A percentile compares a stretch with the other conserved stretches of the same genome.
phyloP scores from a whole-genome alignment of 2,113 vertebrate species.

The Neotragus moschatus region DNA sequence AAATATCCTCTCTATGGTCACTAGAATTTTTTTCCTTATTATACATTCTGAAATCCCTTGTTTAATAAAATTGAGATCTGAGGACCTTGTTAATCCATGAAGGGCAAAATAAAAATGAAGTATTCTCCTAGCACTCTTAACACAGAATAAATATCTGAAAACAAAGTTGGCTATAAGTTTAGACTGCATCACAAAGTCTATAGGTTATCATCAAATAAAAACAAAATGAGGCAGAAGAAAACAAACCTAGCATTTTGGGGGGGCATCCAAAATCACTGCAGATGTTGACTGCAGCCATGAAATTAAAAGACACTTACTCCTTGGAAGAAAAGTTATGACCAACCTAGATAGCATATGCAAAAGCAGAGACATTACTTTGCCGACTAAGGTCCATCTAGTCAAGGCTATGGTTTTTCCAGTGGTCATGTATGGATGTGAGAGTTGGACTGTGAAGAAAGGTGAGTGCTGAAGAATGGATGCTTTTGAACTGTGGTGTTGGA shows the following conservation, averaged over 20 bases:
- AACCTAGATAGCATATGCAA: no score
- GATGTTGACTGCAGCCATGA: no score
- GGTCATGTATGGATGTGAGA: no score
- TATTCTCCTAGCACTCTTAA: neutral
- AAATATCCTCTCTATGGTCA: neutral
- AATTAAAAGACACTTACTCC: no score
- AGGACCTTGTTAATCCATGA: neutral
- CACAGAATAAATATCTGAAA: neutral
- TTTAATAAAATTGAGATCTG: neutral
- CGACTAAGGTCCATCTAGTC: no score
- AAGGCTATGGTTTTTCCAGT: no score
- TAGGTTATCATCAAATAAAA: neutral
- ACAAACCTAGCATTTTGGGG: neutral
- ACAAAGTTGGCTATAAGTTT: neutral
- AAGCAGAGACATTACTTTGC: no score
- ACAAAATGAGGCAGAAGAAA: neutral
- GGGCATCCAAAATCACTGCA: no score
- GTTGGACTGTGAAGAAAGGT: no score
- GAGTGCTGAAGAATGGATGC: no score
- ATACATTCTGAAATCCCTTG: neutral
- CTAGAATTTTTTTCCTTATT: neutral
- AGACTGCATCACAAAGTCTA: neutral
- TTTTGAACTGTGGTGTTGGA: no score
- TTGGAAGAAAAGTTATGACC: no score
- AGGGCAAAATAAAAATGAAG: neutral